phyloP scores from a whole-genome alignment of 2,888 invertebrate species.

The Strigamia maritima region DNA sequence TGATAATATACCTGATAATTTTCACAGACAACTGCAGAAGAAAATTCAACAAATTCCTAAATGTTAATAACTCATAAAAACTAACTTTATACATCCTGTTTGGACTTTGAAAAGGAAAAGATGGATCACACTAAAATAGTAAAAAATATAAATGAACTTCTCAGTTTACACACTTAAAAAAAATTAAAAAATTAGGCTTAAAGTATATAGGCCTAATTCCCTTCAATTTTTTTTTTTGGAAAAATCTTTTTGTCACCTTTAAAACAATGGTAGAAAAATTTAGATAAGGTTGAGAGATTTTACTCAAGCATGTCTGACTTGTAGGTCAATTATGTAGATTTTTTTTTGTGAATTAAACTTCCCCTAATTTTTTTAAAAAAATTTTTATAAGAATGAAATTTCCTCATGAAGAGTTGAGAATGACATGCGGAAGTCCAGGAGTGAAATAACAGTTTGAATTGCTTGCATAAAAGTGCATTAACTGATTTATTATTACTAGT shows the following conservation, averaged over 20 bases:
- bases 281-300: neutral
- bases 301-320: conserved; percentile 20
- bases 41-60: too few species aligned
- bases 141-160: neutral
- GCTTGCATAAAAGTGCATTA: neutral
- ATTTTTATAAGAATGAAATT: neutral
- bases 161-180: neutral
- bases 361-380: neutral
- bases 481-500: neutral
- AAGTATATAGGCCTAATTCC: neutral
- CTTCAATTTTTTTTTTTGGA: neutral
- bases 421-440: conserved; percentile 9
- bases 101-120: neutral
- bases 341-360: conserved; percentile 2
- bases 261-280: neutral
- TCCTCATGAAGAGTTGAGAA: neutral
- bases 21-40: too few species aligned
- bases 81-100: too few species aligned
- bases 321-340: neutral
- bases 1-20: too few species aligned
- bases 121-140: neutral
- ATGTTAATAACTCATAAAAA: too few species aligned
- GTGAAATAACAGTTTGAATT: neutral
- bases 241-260: neutral
- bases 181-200: neutral